These are phyloP conservation scores for Ciconia boyciana DNA, from an alignment of 2,113 vertebrate genomes.

Conservation along the genomic window DNA sequence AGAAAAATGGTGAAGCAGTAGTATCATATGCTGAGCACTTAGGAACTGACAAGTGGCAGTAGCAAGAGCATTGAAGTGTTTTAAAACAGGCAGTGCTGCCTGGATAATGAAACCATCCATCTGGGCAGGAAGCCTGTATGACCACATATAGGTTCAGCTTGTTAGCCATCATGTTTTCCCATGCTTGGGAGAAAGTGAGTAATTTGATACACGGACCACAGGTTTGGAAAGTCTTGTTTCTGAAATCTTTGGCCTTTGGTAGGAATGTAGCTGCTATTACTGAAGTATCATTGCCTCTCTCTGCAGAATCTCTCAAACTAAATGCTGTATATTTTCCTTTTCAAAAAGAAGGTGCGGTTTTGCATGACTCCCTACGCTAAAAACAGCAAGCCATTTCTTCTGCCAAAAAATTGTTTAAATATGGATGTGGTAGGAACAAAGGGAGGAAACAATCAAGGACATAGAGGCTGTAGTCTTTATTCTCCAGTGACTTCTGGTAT, in stretches of 20 bases:
- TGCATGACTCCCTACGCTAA: slow-evolving; percentile 23
- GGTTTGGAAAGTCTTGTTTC: neutral
- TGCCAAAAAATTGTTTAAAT: neutral
- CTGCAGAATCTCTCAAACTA: slow-evolving; percentile 61
- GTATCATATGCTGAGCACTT: neutral
- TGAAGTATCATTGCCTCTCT: slow-evolving; percentile 66
- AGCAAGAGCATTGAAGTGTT: neutral
- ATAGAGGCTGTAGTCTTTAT: slow-evolving; percentile 5
- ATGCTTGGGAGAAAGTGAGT: neutral
- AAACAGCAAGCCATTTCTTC: slow-evolving; percentile 26
- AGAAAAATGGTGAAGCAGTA: neutral
- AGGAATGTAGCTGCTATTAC: neutral
- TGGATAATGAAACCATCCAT: neutral
- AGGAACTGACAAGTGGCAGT: neutral
- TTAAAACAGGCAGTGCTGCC: neutral
- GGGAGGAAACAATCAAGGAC: neutral
- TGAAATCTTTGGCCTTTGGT: neutral
- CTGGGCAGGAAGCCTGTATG: neutral
- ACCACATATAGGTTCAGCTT: neutral
- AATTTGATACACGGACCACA: neutral
- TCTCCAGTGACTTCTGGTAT: neutral
- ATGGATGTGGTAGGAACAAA: neutral
- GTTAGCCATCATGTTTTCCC: neutral
- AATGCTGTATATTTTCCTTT: slow-evolving; percentile 31
- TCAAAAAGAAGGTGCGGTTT: slow-evolving; percentile 50